Base-by-base conservation (phyloP, 1,140 invertebrate species). In the Pachyrhynchus sulphureomaculatus region DNA sequence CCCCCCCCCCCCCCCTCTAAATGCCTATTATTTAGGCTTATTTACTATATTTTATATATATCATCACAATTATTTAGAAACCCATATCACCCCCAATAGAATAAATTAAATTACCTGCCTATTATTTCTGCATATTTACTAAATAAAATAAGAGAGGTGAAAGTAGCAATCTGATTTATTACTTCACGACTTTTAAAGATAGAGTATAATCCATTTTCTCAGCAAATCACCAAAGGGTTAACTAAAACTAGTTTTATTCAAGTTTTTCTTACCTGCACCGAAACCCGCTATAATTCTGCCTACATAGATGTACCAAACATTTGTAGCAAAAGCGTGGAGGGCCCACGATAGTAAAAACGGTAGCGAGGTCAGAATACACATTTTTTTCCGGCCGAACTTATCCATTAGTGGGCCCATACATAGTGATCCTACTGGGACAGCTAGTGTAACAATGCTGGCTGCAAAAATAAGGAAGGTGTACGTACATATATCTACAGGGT, bases 321-420 rank as follows among this genome's bases (percentile, higher is more conserved):
- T 74, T 9, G 72, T 70, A 13, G 80, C 73, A 8, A 67, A 60
- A 15, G 73, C 67, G 2, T 87, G 78, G 2, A 81, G 44, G 5
- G 83, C 64, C 83, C 84, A 89, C n/a, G 85, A 82, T 34, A 80
- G 47, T 2, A 82, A 67, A 47, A 81, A 82, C 0, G 85, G 84
- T 8, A 87, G 6, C 12, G 79, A 80, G 1, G 80, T 77, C 0
- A 83, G 29, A 10, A 85, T 71, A 32, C 84, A 78, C 1, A 84
- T 75, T 37, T 57, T 72, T 73, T 83, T 87, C 4, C 88, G 72
- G 1, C 88, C 88, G 67, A 82, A 80, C 68, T 75, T 78, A 68
- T 89, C 87, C 78, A 88, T 84, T n/a, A 85, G 58, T 24, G 80
- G 82, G 2, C 85, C 80, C 26, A 78, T 74, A 2, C 80, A 49